A percentile compares a stretch with the other conserved stretches of the same genome.
phyloP scores from a whole-genome alignment of 2,797 vertebrate genomes.

The Liparis tanakae region DNA sequence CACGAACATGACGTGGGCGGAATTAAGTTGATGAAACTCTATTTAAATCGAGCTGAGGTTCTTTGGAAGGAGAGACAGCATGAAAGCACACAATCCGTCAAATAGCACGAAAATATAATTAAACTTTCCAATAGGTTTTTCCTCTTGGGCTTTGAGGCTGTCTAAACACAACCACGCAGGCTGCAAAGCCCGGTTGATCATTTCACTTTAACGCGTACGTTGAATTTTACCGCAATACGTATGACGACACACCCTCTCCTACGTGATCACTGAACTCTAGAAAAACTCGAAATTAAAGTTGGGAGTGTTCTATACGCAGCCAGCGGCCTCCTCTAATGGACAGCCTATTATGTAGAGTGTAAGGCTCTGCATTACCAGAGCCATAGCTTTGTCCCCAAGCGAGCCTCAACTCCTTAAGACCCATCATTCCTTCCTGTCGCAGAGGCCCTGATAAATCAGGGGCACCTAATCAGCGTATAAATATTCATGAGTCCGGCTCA shows the following conservation, averaged over 20 bases:
- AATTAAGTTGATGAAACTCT: not conserved
- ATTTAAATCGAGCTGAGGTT: not conserved
- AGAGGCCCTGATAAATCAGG: slow-evolving; percentile 79
- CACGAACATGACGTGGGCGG: not conserved
- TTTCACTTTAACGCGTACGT: not conserved
- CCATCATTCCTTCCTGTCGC: slow-evolving; percentile 71
- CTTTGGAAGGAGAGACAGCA: not conserved
- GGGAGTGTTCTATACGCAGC: slow-evolving; percentile 11
- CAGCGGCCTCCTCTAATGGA: slow-evolving; percentile 47
- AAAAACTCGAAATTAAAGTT: slow-evolving; percentile 21
- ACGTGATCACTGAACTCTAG: slow-evolving; percentile 22
- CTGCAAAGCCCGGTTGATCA: not conserved
- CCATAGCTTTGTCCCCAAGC: slow-evolving; percentile 58
- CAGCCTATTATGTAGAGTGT: slow-evolving; percentile 49
- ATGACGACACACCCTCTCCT: slow-evolving; percentile 6
- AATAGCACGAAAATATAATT: not conserved
- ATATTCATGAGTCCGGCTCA: slow-evolving; percentile 80
- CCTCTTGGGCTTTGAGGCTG: not conserved
- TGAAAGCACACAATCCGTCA: not conserved
- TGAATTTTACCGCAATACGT: slow-evolving; percentile 11
- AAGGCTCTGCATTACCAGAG: slow-evolving; percentile 57
- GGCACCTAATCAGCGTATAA: slow-evolving; percentile 82
- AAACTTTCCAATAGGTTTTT: not conserved
- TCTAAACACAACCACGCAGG: slow-evolving; percentile 12
- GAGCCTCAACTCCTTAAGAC: slow-evolving; percentile 66